These are phyloP conservation scores for Gopherus flavomarginatus DNA, from an alignment of 2,113 vertebrate genomes.

Conservation along the genomic window DNA sequence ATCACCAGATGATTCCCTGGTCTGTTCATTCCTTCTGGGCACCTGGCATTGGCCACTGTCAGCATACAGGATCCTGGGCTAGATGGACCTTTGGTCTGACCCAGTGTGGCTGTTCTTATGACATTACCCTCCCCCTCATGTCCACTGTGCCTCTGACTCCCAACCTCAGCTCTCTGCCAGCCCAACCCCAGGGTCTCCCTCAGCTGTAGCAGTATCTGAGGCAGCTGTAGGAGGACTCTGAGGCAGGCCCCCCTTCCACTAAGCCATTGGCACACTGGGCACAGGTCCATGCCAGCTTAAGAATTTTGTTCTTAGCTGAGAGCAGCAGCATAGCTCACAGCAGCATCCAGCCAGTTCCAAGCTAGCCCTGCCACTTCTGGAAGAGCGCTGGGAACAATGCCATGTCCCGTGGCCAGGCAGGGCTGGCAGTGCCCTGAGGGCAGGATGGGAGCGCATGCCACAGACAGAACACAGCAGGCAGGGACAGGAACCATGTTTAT, in stretches of 20 bases:
- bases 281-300: background rate
- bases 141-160: background rate
- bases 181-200: rapidly evolving
- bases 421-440: rapidly evolving
- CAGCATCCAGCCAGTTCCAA: conserved; percentile 2
- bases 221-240: rapidly evolving
- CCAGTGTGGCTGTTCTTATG: no score
- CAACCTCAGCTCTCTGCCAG: background rate
- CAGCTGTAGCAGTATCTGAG: rapidly evolving
- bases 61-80: no score
- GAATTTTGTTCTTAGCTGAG: rapidly evolving
- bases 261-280: background rate
- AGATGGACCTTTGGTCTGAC: no score
- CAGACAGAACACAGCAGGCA: background rate
- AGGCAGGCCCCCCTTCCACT: rapidly evolving
- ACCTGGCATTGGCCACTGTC: no score
- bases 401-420: background rate
- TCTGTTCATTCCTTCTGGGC: no score
- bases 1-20: no score
- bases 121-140: no score
- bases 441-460: rapidly evolving
- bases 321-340: rapidly evolving
- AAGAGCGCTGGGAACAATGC: background rate
- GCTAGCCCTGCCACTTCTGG: background rate
- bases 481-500: conserved; percentile 79